Evolutionary conservation across 2,888 invertebrate species (phyloP).

Genomic region (Drosophila percnosoma): DNA sequence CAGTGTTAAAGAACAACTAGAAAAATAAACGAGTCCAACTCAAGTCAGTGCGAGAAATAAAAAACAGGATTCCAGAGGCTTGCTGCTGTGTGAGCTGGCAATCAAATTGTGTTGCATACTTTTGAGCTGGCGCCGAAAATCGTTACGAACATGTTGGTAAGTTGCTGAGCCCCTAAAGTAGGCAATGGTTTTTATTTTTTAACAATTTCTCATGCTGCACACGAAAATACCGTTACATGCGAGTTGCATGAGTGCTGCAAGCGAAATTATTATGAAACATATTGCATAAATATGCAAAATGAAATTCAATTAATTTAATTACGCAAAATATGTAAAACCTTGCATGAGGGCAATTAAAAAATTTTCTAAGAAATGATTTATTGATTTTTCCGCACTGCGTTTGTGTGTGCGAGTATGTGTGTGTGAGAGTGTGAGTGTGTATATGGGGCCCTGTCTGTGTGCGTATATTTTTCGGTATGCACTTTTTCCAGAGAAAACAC

Average conservation of each 20-base stretch:
- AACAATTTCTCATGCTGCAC: neutral
- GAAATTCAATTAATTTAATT: conserved; percentile 8
- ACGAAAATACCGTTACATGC: conserved; percentile 3
- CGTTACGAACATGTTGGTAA: conserved; percentile 71
- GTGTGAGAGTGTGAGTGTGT: conserved; percentile 38
- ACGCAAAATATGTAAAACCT: neutral
- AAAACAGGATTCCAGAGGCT: conserved; percentile 12
- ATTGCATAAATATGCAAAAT: neutral
- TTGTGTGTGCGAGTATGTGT: conserved; percentile 41
- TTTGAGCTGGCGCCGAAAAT: conserved; percentile 59
- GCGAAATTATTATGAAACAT: neutral
- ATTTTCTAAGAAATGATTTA: conserved; percentile 75
- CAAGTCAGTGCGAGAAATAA: conserved; percentile 17
- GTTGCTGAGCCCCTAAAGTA: conserved; percentile 38
- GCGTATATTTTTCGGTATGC: conserved; percentile 77
- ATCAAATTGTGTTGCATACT: conserved; percentile 63
- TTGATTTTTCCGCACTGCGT: conserved; percentile 76
- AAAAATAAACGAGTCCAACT: conserved; percentile 10
- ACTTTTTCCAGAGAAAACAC: conserved; percentile 77
- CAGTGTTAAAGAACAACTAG: conserved; percentile 36
- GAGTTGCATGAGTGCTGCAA: neutral
- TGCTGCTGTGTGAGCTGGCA: conserved; percentile 29
- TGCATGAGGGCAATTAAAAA: conserved; percentile 50
- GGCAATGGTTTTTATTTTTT: conserved; percentile 27
- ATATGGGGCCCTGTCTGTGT: conserved; percentile 52